Evolutionary conservation across 2,797 vertebrate genomes (phyloP), one percentile per base, ranked within the genome.

Genomic region (Darevskia mixta): DNA sequence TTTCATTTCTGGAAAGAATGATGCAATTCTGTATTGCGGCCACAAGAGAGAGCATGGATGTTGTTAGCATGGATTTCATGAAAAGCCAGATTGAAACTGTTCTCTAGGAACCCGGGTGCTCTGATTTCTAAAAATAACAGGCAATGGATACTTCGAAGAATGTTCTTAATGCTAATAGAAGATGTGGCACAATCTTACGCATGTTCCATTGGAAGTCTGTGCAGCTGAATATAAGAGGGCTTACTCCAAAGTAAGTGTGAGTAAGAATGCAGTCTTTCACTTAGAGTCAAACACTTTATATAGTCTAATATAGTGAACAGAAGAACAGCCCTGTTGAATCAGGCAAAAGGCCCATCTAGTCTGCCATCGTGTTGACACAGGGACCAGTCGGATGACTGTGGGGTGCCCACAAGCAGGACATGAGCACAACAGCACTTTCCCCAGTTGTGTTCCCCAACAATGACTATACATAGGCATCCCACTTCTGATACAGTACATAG

Each of bases 31-130:
- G 11, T 1, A 18, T 6, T 82, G 64, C 27, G 69, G 93, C 95
- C 97, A 94, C 96, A 91, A 92, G 96, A 96, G 94, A 94, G 96
- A 95, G 96, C 95, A 90, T 95, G 89, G 92, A 94, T 79, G 90
- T 77, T 9, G 0, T n/a, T 15, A 11, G 4, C 77, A 77, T 1
- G 2, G 29, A 82, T 71, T 87, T 81, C 9, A 23, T 76, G 11
- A 7, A 67, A 83, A 45, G 4, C 15, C 11, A 13, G n/a, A 61
- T 10, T 67, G 82, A 55, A 67, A 61, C 27, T 27, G 0, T 35
- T 2, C 49, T 78, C 29, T 49, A 25, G 38, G 32, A 23, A 32
- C 20, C 58, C 0, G 27, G 15, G 20, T 23, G 5, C 13, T 82
- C 86, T 1, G 61, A 2, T 83, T 43, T 76, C 2, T 78, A 0